Evolutionary conservation across 2,888 invertebrate genomes (phyloP).

Genomic region (Steromphala cineraria): DNA sequence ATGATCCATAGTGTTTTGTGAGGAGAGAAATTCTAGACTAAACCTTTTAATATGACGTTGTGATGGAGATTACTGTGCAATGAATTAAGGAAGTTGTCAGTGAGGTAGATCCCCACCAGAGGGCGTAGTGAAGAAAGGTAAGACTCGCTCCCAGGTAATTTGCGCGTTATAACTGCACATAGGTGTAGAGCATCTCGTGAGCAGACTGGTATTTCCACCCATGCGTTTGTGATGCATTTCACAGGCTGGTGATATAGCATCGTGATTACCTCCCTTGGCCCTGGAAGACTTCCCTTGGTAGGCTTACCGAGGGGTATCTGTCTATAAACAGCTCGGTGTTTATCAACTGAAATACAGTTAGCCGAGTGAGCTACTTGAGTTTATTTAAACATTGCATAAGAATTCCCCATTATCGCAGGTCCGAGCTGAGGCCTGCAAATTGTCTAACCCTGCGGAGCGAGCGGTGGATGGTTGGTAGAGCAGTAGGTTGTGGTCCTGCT

Average conservation of each 20-base stretch:
- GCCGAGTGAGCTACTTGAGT: background rate
- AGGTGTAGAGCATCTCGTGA: background rate
- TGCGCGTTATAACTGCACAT: background rate
- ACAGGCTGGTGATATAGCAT: background rate
- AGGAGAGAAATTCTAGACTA: too few species aligned
- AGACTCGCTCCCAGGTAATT: background rate
- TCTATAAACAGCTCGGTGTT: background rate
- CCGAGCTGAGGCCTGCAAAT: background rate
- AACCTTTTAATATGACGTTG: too few species aligned
- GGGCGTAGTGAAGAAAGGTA: too few species aligned
- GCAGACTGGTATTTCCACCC: background rate
- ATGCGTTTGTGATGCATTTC: background rate
- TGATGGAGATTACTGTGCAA: too few species aligned
- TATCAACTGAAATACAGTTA: constrained; percentile 1
- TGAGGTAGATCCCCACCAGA: too few species aligned
- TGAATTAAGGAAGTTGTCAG: too few species aligned
- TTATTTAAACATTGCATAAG: constrained; percentile 5
- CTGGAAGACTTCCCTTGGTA: background rate
- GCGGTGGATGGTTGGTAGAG: background rate
- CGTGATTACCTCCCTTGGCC: background rate
- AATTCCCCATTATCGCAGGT: constrained; percentile 1
- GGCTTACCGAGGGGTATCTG: background rate
- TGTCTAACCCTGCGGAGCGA: background rate
- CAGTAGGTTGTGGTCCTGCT: background rate
- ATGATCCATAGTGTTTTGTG: too few species aligned